Evolutionary conservation across 2,113 vertebrate genomes (phyloP).

Genomic region (Gracilinanus agilis): DNA sequence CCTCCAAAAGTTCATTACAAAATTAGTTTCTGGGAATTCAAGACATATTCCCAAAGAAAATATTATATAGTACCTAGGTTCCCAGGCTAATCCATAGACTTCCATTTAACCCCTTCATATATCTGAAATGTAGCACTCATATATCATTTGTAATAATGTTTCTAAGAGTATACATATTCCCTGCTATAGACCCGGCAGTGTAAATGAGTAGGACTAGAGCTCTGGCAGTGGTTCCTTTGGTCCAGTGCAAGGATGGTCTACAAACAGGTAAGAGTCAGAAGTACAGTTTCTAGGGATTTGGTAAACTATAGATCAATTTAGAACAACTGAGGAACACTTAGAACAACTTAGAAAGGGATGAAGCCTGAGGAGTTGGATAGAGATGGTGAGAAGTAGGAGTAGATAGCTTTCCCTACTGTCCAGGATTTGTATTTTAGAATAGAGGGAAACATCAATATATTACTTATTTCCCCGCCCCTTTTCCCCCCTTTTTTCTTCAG

Average conservation of each 20-base stretch:
- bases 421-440: background rate
- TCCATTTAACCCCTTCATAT: background rate
- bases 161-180: background rate
- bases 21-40: background rate
- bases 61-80: background rate
- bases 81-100: background rate
- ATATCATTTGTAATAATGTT: background rate
- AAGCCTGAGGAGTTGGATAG: background rate
- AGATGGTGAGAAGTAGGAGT: background rate
- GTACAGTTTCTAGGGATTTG: background rate
- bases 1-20: slow-evolving; percentile 2
- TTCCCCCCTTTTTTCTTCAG: background rate
- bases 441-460: background rate
- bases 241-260: background rate
- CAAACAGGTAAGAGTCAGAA: background rate
- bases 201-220: background rate
- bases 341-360: no score
- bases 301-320: background rate
- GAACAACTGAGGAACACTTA: background rate
- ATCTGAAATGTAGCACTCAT: background rate
- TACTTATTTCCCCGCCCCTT: background rate
- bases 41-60: background rate
- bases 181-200: background rate
- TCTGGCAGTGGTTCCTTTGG: background rate
- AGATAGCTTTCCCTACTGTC: background rate